Evolutionary conservation across 2,797 vertebrate species (phyloP).

Genomic region (Neostethus bicornis): DNA sequence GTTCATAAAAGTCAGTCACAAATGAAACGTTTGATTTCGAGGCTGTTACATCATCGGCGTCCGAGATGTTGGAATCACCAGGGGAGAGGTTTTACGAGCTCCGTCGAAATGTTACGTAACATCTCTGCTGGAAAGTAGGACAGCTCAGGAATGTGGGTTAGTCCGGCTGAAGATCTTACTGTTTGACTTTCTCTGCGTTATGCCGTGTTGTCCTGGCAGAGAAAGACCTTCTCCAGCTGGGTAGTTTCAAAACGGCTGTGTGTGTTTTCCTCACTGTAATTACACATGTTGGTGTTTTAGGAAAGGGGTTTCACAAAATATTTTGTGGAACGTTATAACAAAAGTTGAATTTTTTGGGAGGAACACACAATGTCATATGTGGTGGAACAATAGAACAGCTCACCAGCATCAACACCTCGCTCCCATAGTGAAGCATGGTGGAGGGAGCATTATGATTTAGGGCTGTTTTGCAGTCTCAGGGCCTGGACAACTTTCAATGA

Average conservation of each 20-base stretch:
- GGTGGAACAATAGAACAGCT: too few relatives aligned
- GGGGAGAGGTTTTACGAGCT: slow-evolving; percentile 32
- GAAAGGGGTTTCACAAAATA: too few relatives aligned
- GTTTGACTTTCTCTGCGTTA: slow-evolving; percentile 32
- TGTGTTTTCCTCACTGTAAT: slow-evolving; percentile 53
- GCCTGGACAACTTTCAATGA: too few relatives aligned
- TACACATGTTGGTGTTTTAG: slow-evolving; percentile 55
- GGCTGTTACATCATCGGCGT: slow-evolving; percentile 54
- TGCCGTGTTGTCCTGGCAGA: slow-evolving; percentile 34
- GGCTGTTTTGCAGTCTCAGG: too few relatives aligned
- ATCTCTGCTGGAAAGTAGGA: slow-evolving; percentile 37
- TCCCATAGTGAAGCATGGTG: too few relatives aligned
- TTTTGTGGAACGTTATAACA: too few relatives aligned
- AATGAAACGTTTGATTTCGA: slow-evolving; percentile 36
- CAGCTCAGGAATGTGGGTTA: slow-evolving; percentile 31
- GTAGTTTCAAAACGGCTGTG: slow-evolving; percentile 35
- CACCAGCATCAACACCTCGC: too few relatives aligned
- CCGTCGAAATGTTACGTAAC: slow-evolving; percentile 40
- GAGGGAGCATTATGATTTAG: too few relatives aligned
- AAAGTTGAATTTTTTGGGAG: too few relatives aligned
- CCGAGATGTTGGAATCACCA: slow-evolving; percentile 23
- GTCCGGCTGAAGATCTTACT: slow-evolving; percentile 18
- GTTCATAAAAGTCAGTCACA: too few relatives aligned
- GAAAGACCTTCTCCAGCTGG: slow-evolving; percentile 43
- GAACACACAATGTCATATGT: too few relatives aligned